phyloP scores from a whole-genome alignment of 1,140 invertebrate species.

The Cyclargus thomasi region DNA sequence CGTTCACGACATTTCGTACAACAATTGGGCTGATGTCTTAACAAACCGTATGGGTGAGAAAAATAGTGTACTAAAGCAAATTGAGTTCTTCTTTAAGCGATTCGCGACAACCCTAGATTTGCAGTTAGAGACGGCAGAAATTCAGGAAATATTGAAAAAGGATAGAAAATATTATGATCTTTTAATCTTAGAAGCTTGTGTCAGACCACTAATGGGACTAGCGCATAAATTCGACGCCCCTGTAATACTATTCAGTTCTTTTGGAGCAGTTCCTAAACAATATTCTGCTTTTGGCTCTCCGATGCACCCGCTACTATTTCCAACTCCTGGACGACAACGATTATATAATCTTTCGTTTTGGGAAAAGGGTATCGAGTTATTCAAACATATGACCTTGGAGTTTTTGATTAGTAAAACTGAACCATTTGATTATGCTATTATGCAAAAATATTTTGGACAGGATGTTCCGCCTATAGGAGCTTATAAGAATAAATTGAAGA shows the following conservation, averaged over 20 bases:
- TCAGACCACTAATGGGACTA: conserved; percentile 37
- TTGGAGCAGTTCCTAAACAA: conserved; percentile 30
- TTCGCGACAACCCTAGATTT: conserved; percentile 32
- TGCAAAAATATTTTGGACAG: conserved; percentile 52
- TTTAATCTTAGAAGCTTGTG: conserved; percentile 43
- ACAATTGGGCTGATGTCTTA: conserved; percentile 30
- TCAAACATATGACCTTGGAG: conserved; percentile 25
- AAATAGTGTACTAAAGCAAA: conserved; percentile 22
- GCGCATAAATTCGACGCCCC: conserved; percentile 57
- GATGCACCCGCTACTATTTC: conserved; percentile 64
- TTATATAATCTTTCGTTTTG: conserved; percentile 38
- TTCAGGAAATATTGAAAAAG: conserved; percentile 40
- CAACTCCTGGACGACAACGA: conserved; percentile 43
- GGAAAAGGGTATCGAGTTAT: conserved; percentile 44
- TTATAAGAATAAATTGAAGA: conserved; percentile 64
- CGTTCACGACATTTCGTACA: conserved; percentile 33
- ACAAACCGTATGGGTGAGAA: conserved; percentile 15
- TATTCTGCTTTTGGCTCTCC: conserved; percentile 59
- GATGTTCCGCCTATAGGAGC: conserved; percentile 54
- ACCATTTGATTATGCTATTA: conserved; percentile 22
- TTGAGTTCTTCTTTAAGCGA: conserved; percentile 24
- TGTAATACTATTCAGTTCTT: conserved; percentile 54
- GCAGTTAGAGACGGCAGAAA: conserved; percentile 38
- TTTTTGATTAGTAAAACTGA: not conserved
- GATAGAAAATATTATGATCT: conserved; percentile 46